Evolutionary conservation across 2,797 vertebrate genomes (phyloP), one percentile per base, ranked within the genome.

Genomic region (Catharus ustulatus): DNA sequence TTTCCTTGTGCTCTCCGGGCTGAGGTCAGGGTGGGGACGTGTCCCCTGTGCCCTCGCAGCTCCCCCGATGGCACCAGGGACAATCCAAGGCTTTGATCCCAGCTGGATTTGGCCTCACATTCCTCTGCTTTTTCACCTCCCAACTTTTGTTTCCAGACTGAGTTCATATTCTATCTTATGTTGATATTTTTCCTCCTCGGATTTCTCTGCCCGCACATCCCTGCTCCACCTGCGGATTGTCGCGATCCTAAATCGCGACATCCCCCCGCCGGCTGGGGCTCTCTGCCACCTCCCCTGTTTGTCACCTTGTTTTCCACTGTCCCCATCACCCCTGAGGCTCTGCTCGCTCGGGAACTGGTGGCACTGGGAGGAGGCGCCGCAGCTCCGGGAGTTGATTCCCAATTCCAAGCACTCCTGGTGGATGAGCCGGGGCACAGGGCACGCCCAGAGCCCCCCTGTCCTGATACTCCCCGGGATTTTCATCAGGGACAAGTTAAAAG

Each of bases 181-280:
- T 0, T 49, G 78, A 20, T 71, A 11, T 85, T 91, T 77, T 51
- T 9, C 18, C 74, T 89, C 45, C 26, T 45, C 1, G 19, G 17
- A 4, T 78, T 89, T 71, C 64, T 36, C 90, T 48, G 62, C 42
- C 32, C 2, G 2, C 42, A 3, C 43, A 17, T 8, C 48, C 64
- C 36, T 8, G 17, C 61, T 40, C 48, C 21, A 5, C 48, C 82
- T 55, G 30, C 1, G 1, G 13, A 3, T 49, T 38, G 30, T 57
- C 69, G 6, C 2, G 11, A 61, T 69, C 43, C 81, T 5, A 1
- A 32, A 49, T 34, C 8, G 34, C 2, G 0, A 58, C 34, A 23
- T 57, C 42, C 5, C 22, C 9, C 24, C 1, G 0, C 19, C 0
- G 1, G 9, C 32, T 9, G 40, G 4, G 1, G 24, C 64, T 80